Percentiles rank a stretch among this genome's conserved stretches.
Evolutionary conservation across 2,797 vertebrate species (phyloP).

Genomic region (Poeciliopsis presidionis): DNA sequence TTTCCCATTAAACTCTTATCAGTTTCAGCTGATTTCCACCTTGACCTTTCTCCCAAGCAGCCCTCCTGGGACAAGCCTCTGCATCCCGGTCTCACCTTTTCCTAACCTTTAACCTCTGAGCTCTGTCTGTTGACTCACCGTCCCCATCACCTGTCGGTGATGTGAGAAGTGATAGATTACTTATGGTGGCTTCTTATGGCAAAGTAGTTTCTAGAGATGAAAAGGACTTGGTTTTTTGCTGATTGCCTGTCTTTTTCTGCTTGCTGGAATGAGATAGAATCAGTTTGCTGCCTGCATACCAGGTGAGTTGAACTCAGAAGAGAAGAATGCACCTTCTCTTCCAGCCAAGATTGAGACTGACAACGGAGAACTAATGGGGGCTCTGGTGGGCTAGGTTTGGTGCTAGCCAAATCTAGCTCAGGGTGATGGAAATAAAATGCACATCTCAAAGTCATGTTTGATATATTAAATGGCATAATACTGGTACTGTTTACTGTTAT

Average conservation of each 20-base stretch:
- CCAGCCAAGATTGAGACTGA: conserved; percentile 23
- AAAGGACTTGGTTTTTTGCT: conserved; percentile 9
- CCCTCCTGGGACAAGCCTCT: conserved; percentile 65
- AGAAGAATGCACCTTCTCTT: conserved; percentile 64
- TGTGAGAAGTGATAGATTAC: conserved; percentile 16
- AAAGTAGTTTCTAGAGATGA: conserved; percentile 11
- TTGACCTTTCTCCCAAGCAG: conserved; percentile 26
- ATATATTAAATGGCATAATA: neutral
- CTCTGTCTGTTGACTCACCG: conserved; percentile 35
- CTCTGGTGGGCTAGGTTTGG: conserved; percentile 10
- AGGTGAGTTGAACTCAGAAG: conserved; percentile 62
- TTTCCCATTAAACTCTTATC: conserved; percentile 55
- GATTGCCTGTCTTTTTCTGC: conserved; percentile 29
- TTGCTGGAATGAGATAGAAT: conserved; percentile 51
- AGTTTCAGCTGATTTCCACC: conserved; percentile 10
- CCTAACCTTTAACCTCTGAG: conserved; percentile 56
- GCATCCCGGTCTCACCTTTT: conserved; percentile 57
- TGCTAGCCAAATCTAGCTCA: neutral
- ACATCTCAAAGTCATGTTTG: neutral
- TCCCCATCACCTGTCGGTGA: conserved; percentile 30
- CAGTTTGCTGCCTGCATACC: conserved; percentile 63
- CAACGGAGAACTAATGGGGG: conserved; percentile 1
- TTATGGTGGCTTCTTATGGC: conserved; percentile 12
- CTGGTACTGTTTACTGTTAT: neutral
- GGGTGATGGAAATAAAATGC: neutral